These are phyloP conservation scores for Phainopepla nitens DNA, from an alignment of 2,113 vertebrate genomes.

Conservation along the genomic window DNA sequence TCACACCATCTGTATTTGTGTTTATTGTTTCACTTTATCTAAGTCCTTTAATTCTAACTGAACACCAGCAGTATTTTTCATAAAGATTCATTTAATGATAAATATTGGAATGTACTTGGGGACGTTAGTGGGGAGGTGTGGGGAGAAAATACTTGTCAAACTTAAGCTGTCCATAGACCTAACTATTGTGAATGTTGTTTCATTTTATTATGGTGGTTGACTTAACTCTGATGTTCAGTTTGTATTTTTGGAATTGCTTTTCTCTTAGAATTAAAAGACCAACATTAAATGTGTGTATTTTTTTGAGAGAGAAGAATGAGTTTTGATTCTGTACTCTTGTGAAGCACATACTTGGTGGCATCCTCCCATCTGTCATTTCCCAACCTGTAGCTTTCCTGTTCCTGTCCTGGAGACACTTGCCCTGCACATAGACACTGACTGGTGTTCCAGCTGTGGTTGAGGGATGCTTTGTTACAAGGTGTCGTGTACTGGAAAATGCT, in stretches of 20 bases:
- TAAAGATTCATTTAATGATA: constrained; percentile 50
- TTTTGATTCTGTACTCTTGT: constrained; percentile 72
- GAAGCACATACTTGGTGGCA: constrained; percentile 44
- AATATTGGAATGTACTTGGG: constrained; percentile 63
- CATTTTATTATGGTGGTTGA: constrained; percentile 74
- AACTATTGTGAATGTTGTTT: constrained; percentile 76
- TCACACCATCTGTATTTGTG: constrained; percentile 64
- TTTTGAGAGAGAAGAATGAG: constrained; percentile 74
- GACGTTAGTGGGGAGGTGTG: neutral
- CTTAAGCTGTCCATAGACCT: constrained; percentile 68
- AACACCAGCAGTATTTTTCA: constrained; percentile 83
- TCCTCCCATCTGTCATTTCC: neutral
- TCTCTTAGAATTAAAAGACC: constrained; percentile 78
- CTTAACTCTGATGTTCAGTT: constrained; percentile 80
- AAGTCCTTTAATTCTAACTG: constrained; percentile 77
- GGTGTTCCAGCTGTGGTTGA: neutral
- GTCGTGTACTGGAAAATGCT: constrained; percentile 37
- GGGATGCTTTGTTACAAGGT: constrained; percentile 4
- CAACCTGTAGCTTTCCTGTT: neutral
- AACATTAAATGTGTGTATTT: constrained; percentile 83
- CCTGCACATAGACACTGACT: neutral
- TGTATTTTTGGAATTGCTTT: constrained; percentile 81
- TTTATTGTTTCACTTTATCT: constrained; percentile 67
- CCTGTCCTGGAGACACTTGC: neutral
- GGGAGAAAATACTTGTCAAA: constrained; percentile 56